Evolutionary conservation across 1,140 invertebrate genomes (phyloP).

Genomic region (Andricus grossulariae): DNA sequence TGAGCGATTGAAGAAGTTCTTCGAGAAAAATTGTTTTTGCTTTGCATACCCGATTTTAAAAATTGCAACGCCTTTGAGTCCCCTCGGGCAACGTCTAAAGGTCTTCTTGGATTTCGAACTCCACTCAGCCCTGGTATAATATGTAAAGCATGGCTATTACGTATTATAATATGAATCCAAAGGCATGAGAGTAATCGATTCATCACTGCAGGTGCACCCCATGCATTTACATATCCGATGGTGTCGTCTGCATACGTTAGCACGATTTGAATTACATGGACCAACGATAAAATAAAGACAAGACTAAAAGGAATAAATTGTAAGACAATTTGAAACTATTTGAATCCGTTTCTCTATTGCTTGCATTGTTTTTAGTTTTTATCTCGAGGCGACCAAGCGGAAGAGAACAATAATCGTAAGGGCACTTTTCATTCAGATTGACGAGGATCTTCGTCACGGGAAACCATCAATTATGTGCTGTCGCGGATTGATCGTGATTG

Average conservation of each 20-base stretch:
- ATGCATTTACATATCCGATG: slow-evolving; percentile 71
- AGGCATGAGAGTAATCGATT: slow-evolving; percentile 63
- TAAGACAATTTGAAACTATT: slow-evolving; percentile 39
- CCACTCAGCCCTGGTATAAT: background rate
- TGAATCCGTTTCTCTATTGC: slow-evolving; percentile 44
- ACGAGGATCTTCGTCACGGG: slow-evolving; percentile 11
- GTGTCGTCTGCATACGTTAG: slow-evolving; percentile 49
- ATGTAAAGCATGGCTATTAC: slow-evolving; percentile 16
- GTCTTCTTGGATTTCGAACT: background rate
- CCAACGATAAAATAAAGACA: slow-evolving; percentile 50
- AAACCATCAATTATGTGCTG: slow-evolving; percentile 21
- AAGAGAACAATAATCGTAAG: slow-evolving; percentile 36
- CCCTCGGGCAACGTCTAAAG: background rate
- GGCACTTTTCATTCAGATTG: slow-evolving; percentile 18
- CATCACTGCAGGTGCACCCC: slow-evolving; percentile 69
- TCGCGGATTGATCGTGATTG: background rate
- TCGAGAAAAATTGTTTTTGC: background rate
- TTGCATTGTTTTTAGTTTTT: slow-evolving; percentile 51
- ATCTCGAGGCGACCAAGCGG: slow-evolving; percentile 34
- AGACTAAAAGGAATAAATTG: slow-evolving; percentile 36
- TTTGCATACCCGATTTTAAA: background rate
- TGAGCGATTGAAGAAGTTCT: background rate
- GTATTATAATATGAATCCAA: slow-evolving; percentile 16
- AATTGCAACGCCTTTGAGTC: background rate
- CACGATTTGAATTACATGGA: slow-evolving; percentile 58